These are phyloP conservation scores for Eupleurogrammus muticus DNA, from an alignment of 2,797 vertebrate genomes.

Conservation along the genomic window DNA sequence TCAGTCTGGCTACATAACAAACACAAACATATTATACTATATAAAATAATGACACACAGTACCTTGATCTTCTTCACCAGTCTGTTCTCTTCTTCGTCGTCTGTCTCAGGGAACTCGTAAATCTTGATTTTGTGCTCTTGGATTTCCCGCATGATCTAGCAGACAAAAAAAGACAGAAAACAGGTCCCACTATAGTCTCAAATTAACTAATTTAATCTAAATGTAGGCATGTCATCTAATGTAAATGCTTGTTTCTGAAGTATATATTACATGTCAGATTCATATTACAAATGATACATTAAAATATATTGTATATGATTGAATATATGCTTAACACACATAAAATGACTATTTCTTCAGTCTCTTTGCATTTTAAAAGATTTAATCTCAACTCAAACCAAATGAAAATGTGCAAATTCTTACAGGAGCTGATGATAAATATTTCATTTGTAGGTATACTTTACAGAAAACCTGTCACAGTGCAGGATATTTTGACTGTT, in stretches of 20 bases:
- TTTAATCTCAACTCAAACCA: neutral
- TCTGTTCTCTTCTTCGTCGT: constrained; percentile 98
- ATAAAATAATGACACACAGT: constrained; percentile 5
- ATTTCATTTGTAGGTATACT: neutral
- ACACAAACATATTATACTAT: too few species aligned
- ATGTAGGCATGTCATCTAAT: neutral
- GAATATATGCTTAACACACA: neutral
- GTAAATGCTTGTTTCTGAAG: neutral
- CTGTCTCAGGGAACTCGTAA: constrained; percentile 98
- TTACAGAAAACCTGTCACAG: neutral
- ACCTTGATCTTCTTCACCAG: constrained; percentile 99
- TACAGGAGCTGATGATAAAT: neutral
- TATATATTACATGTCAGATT: too few species aligned
- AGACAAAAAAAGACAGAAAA: neutral
- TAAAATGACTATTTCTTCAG: neutral
- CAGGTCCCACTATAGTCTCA: too few species aligned
- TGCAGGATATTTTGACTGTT: neutral
- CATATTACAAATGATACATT: too few species aligned
- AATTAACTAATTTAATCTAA: neutral
- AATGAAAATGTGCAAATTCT: neutral
- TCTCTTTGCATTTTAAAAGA: neutral
- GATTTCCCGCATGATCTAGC: constrained; percentile 98
- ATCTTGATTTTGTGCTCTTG: constrained; percentile 99
- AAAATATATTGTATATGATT: too few species aligned
- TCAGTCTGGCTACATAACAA: neutral